A percentile compares a stretch with the other conserved stretches of the same genome.
phyloP scores from a whole-genome alignment of 2,797 vertebrate species.

The Phrynocephalus forsythii region DNA sequence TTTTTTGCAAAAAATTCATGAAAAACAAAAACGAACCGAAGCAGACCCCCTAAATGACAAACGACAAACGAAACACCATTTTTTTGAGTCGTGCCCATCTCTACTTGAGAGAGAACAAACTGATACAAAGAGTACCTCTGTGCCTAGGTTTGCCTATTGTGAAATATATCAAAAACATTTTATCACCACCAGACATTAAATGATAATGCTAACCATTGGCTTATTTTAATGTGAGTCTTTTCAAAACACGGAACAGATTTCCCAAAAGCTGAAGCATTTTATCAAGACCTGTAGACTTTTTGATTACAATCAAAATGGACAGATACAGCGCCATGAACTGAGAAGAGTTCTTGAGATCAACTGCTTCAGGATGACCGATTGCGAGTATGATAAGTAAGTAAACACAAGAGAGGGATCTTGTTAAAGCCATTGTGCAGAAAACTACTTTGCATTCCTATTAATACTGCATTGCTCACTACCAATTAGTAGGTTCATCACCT shows the following conservation, averaged over 20 bases:
- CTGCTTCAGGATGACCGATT: constrained; percentile 71
- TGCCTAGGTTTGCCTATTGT: not conserved
- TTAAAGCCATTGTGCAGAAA: not conserved
- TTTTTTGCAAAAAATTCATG: no score
- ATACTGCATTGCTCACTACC: not conserved
- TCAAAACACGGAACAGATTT: constrained; percentile 66
- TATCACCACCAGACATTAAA: not conserved
- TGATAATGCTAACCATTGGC: not conserved
- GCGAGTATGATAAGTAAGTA: constrained; percentile 76
- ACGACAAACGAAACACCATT: no score
- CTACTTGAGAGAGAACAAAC: not conserved
- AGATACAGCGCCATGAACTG: constrained; percentile 62
- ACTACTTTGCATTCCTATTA: not conserved
- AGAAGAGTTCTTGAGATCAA: constrained; percentile 71
- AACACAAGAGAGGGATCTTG: not conserved
- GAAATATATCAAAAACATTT: constrained; percentile 14
- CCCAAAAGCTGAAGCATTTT: constrained; percentile 75
- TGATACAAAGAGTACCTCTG: not conserved
- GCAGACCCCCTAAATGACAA: no score
- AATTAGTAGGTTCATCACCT: not conserved
- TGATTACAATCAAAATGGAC: constrained; percentile 68
- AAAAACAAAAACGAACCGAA: no score
- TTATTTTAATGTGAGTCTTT: constrained; percentile 41
- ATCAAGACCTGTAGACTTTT: constrained; percentile 74
- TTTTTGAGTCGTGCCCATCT: no score